Evolutionary conservation across 2,797 vertebrate genomes (phyloP).

Genomic region (Staurois parvus): DNA sequence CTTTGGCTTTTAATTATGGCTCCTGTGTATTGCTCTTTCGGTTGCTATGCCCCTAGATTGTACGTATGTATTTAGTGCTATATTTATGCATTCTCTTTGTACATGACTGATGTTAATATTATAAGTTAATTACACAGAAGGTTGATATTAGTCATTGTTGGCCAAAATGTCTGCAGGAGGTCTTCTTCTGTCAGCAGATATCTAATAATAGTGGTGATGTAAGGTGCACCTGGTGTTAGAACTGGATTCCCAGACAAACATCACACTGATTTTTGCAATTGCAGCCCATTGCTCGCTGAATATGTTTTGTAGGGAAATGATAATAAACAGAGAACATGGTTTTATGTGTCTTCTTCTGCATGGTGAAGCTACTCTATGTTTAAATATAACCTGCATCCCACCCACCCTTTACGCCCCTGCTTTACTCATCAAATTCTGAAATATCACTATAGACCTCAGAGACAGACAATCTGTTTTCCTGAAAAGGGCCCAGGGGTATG

Average conservation of each 20-base stretch:
- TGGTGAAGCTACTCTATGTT: neutral
- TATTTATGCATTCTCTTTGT: neutral
- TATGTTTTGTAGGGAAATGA: neutral
- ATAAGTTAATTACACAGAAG: neutral
- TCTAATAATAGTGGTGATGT: conserved; percentile 33
- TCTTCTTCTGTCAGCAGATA: conserved; percentile 5
- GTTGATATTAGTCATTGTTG: neutral
- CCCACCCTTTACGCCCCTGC: neutral
- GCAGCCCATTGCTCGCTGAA: neutral
- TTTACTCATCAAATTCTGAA: neutral
- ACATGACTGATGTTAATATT: neutral
- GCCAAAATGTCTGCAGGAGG: conserved; percentile 18
- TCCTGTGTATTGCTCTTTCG: neutral
- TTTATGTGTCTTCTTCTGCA: neutral
- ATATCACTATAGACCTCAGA: neutral
- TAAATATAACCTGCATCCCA: neutral
- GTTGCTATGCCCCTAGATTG: neutral
- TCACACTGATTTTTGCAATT: neutral
- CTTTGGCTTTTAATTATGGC: neutral
- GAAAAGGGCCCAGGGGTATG: neutral
- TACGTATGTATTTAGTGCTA: neutral
- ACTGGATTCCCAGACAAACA: conserved; percentile 5
- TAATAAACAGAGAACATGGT: neutral
- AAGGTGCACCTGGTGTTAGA: conserved; percentile 29
- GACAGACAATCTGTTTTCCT: neutral